A percentile compares a stretch with the other conserved stretches of the same genome.
Conservation (phyloP, 1,140 invertebrate species). For the Leguminivora glycinivorella region DNA sequence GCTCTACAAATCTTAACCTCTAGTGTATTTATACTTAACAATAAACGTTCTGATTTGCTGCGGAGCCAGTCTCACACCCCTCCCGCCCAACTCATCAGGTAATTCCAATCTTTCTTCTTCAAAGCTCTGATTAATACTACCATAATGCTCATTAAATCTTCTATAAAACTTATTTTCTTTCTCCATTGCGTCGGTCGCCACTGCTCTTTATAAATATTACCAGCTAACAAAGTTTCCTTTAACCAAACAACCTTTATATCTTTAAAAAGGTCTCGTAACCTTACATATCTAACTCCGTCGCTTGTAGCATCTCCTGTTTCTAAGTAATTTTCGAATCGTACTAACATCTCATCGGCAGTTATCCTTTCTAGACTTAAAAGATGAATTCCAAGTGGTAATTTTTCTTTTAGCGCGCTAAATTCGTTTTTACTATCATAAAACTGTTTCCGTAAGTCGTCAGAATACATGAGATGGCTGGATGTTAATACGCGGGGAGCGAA, state of each 20-base stretch:
- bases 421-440: conserved; percentile 45
- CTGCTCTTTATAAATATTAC: conserved; percentile 81
- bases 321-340: conserved; percentile 93
- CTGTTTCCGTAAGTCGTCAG: conserved; percentile 6
- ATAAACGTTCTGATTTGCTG: conserved; percentile 53
- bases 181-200: conserved; percentile 76
- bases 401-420: conserved; percentile 44
- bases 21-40: not conserved
- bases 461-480: conserved; percentile 21
- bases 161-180: conserved; percentile 45
- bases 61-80: conserved; percentile 41
- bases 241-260: conserved; percentile 78
- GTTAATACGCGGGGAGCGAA: conserved; percentile 41
- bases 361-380: conserved; percentile 92
- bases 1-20: not conserved
- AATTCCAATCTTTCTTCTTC: conserved; percentile 20
- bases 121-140: conserved; percentile 23
- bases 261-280: conserved; percentile 75
- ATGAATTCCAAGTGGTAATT: conserved; percentile 89
- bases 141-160: conserved; percentile 54
- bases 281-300: conserved; percentile 44
- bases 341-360: conserved; percentile 81
- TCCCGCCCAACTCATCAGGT: conserved; percentile 35
- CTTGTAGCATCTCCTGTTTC: conserved; percentile 84
- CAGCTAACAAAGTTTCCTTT: conserved; percentile 83